Base-by-base conservation (phyloP, 1,140 invertebrate genomes). In the Pseudomyrmex sp. region DNA sequence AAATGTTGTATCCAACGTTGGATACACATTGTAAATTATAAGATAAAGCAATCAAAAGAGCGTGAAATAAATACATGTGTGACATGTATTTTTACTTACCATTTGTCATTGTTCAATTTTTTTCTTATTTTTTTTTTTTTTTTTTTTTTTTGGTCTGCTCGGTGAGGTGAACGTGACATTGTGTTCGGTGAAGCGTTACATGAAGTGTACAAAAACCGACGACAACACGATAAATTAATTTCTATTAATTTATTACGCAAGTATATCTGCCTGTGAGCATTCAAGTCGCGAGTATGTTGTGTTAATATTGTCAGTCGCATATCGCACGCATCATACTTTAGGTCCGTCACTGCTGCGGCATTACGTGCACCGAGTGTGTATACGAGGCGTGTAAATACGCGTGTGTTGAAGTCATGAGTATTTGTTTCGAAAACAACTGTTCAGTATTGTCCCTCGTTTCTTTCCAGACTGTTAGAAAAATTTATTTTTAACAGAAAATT, bases 241-340 rank as follows among this genome's bases (percentile, higher is more conserved):
- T 74, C 86, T 48, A 88, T 92, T 92, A 88, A 91, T 91, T 92
- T 91, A 92, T 91, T 91, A 35, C 35, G 50, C 13, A 52, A 12
- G 85, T 85, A 86, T 88, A 85, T 35, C 52, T 69, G 73, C 26
- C 63, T 44, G 46, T 23, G 69, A 56, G n/a, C 52, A 58, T 58
- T 23, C 20, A 23, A 23, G 18, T 52, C 12, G 62, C 66, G 15
- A 69, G 23, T 68, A 35, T 44, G 52, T 82, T 59, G 35, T 76
- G 59, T 66, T 76, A n/a, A 23, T 26, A 63, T 35, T 50, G 23
- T 69, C 50, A 48, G 58, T 82, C 35, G 50, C 35, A 8, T 76
- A 76, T 35, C 8, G 15, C 46, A 48, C 50, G 46, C 52, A 48
- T 23, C 46, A 48, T 23, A 46, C 68, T 10, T 10, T 23, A 52